Percentiles rank a stretch among this genome's conserved stretches.
Conservation (phyloP, 2,797 vertebrate genomes). For the Phoxinus dragarum region DNA sequence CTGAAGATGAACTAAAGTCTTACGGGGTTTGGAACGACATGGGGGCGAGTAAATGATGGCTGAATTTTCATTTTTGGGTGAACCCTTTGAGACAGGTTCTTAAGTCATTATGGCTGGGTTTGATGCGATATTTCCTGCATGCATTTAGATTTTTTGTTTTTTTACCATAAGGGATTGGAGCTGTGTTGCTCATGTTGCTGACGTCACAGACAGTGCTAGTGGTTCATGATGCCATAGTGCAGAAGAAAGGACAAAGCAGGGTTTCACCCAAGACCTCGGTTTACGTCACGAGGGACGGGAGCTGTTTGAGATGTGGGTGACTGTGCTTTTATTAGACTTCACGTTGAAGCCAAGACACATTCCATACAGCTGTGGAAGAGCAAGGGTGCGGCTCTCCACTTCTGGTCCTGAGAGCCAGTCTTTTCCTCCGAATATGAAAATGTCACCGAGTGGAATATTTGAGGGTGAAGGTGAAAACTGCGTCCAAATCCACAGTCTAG, state of each 20-base stretch:
- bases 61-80: background rate
- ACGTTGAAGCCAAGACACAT: conserved; percentile 36
- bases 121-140: background rate
- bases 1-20: too few species aligned
- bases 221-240: conserved; percentile 53
- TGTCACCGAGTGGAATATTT: conserved; percentile 48
- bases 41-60: background rate
- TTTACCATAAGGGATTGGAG: background rate
- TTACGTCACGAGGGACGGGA: conserved; percentile 43
- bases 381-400: conserved; percentile 47
- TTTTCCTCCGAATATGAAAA: conserved; percentile 7
- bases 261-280: conserved; percentile 24
- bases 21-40: background rate
- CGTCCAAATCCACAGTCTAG: conserved; percentile 13
- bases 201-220: background rate
- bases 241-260: conserved; percentile 37
- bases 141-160: background rate
- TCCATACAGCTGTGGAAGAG: conserved; percentile 49
- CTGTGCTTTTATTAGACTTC: conserved; percentile 50
- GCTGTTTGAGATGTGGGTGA: conserved; percentile 19
- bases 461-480: background rate
- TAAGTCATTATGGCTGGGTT: background rate
- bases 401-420: conserved; percentile 11
- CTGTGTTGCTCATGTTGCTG: background rate
- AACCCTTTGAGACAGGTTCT: background rate